phyloP scores from a whole-genome alignment of 2,113 vertebrate species.

The Nothoprocta perdicaria region DNA sequence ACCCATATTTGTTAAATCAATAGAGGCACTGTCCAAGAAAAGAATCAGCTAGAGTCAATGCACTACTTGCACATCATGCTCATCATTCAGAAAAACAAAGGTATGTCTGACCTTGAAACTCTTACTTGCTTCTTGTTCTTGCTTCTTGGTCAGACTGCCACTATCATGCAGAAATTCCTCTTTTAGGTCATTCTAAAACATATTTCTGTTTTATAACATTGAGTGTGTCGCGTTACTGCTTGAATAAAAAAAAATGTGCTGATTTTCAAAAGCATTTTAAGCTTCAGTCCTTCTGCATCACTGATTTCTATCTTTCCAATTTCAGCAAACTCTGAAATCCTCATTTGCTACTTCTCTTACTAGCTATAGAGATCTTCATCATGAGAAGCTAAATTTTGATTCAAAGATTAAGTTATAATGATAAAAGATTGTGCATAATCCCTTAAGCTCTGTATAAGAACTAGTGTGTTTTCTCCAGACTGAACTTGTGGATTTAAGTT shows the following conservation, averaged over 20 bases:
- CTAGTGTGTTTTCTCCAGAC: background rate
- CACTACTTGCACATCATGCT: background rate
- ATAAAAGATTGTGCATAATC: background rate
- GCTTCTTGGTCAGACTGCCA: background rate
- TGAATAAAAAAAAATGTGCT: background rate
- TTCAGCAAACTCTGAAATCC: background rate
- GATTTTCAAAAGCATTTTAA: background rate
- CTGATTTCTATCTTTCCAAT: background rate
- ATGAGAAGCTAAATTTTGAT: background rate
- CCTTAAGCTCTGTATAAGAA: background rate
- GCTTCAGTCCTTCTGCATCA: background rate
- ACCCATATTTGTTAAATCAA: background rate
- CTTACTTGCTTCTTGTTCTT: background rate
- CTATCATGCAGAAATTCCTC: background rate
- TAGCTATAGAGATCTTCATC: background rate
- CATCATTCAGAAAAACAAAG: background rate
- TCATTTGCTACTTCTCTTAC: accelerated
- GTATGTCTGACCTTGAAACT: background rate
- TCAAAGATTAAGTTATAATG: background rate
- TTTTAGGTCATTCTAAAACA: background rate
- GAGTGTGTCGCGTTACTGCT: background rate
- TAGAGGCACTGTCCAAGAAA: background rate
- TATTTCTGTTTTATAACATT: background rate
- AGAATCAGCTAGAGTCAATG: background rate
- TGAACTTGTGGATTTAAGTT: background rate